Base-by-base conservation (phyloP, 2,113 vertebrate genomes). In the Tupaia chinensis region DNA sequence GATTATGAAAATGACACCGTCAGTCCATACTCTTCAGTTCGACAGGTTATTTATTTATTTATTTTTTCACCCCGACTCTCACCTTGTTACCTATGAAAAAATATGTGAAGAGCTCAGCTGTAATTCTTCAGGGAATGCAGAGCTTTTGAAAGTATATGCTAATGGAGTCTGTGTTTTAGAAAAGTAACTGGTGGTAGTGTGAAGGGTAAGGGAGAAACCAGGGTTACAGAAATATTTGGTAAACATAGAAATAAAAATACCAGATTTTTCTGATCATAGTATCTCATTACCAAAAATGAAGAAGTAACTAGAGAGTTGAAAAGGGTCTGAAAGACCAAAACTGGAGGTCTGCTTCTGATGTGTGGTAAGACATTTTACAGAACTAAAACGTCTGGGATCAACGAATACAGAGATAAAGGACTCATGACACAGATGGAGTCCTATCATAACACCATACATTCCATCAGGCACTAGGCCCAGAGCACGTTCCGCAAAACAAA, bases 321-420 rank as follows among this genome's bases (percentile, higher is more conserved):
- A 87, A 80, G 16, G 32, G 56, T 78, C 68, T 90, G 69, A 63
- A 2, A 87, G 93, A 73, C 70, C 44, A 69, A 78, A 91, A 86
- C 58, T 54, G 4, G 53, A 77, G 74, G 54, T 80, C 86, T 97
- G 95, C 83, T 93, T 72, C 76, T 63, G 89, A 96, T 20, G 93
- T 93, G 94, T 91, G 89, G 15, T 9, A 34, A 94, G 95, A 97
- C 5, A 87, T 72, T 91, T 19, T 91, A 70, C 94, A 97, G 97
- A 94, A 61, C 53, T 65, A 53, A 83, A 65, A 78, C 16, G 60
- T 19, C 58, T 22, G 63, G 32, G 22, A 25, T 88, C 58, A 44
- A 16, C 80, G 63, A 56, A 82, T 60, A 60, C 53, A 53, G 54
- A 70, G 94, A 91, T 95, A 83, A 96, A 82, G 56, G 87, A 76